A percentile compares a stretch with the other conserved stretches of the same genome.
phyloP scores from a whole-genome alignment of 2,113 vertebrate species.

The Calonectris borealis region DNA sequence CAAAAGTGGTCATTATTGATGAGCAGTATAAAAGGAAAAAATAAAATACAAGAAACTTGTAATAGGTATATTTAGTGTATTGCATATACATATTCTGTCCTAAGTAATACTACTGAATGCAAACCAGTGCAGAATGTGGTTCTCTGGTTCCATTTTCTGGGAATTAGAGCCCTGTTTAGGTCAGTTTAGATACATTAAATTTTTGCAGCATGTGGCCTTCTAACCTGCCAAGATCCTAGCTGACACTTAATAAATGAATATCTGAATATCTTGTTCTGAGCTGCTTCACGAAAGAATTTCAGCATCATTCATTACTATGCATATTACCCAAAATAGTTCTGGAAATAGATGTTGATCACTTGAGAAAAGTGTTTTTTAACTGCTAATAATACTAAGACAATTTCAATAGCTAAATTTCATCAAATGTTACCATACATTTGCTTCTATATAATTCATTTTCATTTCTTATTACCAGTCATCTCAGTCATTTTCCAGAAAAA shows the following conservation, averaged over 20 bases:
- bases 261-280: conserved; percentile 19
- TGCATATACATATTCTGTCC: not conserved
- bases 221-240: conserved; percentile 9
- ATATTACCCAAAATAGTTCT: conserved; percentile 27
- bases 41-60: not conserved
- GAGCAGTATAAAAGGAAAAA: not conserved
- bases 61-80: not conserved
- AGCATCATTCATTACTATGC: conserved; percentile 32
- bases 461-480: conserved; percentile 58
- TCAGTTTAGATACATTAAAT: not conserved
- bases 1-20: not conserved
- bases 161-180: not conserved
- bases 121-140: not conserved
- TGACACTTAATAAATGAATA: conserved; percentile 24
- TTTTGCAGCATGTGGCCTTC: not conserved
- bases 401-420: conserved; percentile 43
- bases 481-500: conserved; percentile 43
- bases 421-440: not conserved
- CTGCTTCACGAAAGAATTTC: not conserved
- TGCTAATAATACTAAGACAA: conserved; percentile 44
- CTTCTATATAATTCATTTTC: conserved; percentile 55
- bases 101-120: not conserved
- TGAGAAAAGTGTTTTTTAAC: conserved; percentile 41
- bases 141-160: not conserved
- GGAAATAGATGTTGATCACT: conserved; percentile 55